phyloP scores from a whole-genome alignment of 2,888 invertebrate genomes.

The Synergus gifuensis region DNA sequence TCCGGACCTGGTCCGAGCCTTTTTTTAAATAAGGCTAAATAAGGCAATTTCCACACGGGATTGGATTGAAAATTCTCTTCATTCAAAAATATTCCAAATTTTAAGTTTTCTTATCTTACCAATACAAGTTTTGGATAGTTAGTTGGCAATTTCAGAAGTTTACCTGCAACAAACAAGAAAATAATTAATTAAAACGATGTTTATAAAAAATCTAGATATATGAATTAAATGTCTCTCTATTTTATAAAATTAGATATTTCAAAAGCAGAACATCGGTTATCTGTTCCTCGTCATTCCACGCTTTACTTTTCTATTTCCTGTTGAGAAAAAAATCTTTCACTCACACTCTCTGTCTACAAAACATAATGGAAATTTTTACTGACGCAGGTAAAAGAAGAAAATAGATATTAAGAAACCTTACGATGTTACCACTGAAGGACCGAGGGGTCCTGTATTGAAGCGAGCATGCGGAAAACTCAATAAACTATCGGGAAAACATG shows the following conservation, averaged over 20 bases:
- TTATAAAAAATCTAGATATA: too few species aligned
- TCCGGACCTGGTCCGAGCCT: too few species aligned
- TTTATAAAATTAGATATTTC: not conserved
- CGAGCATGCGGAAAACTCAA: constrained; percentile 18
- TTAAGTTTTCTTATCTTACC: not conserved
- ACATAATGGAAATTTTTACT: constrained; percentile 24
- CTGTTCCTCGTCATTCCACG: not conserved
- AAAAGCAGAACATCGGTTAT: not conserved
- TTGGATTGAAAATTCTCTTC: not conserved
- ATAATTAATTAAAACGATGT: not conserved
- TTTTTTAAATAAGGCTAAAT: too few species aligned
- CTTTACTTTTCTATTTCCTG: not conserved
- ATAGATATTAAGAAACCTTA: constrained; percentile 10
- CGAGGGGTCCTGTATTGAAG: not conserved
- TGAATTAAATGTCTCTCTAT: too few species aligned
- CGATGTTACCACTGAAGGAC: not conserved
- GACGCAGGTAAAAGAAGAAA: constrained; percentile 5
- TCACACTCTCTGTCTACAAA: not conserved
- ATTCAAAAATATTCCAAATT: not conserved
- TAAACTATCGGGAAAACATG: constrained; percentile 29
- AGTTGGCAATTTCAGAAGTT: not conserved
- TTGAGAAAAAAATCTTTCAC: not conserved
- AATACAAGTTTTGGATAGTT: not conserved
- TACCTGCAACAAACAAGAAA: not conserved
- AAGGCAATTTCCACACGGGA: too few species aligned